Conservation (phyloP, 2,888 invertebrate species). For the Taenaris catops region DNA sequence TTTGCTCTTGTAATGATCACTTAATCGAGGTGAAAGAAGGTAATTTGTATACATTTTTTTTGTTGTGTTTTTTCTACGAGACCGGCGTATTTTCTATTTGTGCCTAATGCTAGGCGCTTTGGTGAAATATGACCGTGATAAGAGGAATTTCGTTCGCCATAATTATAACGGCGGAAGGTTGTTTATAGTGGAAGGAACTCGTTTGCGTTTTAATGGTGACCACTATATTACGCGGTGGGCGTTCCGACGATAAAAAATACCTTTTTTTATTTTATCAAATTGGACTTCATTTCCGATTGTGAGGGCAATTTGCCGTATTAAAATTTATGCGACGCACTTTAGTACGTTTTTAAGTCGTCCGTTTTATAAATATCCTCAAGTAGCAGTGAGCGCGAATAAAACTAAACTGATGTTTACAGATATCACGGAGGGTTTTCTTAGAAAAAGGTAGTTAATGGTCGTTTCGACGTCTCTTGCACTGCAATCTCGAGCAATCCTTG, state of each 20-base stretch:
- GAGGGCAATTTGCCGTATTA: constrained; percentile 3
- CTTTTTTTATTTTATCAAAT: constrained; percentile 27
- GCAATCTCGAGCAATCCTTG: too few species aligned
- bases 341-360: background rate
- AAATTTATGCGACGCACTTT: constrained; percentile 2
- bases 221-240: constrained; percentile 67
- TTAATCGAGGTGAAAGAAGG: constrained; percentile 64
- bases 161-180: constrained; percentile 64
- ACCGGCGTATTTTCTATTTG: constrained; percentile 43
- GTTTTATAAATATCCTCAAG: too few species aligned
- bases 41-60: constrained; percentile 41
- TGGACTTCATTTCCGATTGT: constrained; percentile 25
- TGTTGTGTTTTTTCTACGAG: constrained; percentile 26
- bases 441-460: too few species aligned
- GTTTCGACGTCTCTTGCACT: too few species aligned
- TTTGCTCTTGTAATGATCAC: constrained; percentile 61
- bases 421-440: too few species aligned
- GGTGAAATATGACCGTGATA: constrained; percentile 70
- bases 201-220: constrained; percentile 68
- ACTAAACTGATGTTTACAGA: too few species aligned
- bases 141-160: constrained; percentile 67
- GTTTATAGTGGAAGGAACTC: constrained; percentile 66
- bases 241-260: constrained; percentile 35
- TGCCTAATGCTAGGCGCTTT: constrained; percentile 58
- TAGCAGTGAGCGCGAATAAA: too few species aligned